phyloP scores from a whole-genome alignment of 2,888 invertebrate species.

The Polymixis lichenea region DNA sequence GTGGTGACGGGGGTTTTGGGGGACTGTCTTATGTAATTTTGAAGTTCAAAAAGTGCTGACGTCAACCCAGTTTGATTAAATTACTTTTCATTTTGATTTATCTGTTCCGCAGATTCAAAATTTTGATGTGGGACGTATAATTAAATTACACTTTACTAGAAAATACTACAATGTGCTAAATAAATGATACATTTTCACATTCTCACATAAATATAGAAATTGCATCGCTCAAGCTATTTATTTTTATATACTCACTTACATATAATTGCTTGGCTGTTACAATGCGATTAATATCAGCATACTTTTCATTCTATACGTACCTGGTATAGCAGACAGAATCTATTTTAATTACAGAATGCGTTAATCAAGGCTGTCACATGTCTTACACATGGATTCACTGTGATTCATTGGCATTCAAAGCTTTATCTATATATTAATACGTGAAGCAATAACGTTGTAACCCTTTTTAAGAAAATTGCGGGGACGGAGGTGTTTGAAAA shows the following conservation, averaged over 20 bases:
- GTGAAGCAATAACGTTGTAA: too few relatives aligned
- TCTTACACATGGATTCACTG: constrained; percentile 5
- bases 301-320: constrained; percentile 10
- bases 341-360: constrained; percentile 14
- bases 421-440: background rate
- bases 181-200: background rate
- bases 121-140: too few relatives aligned
- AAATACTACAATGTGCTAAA: background rate
- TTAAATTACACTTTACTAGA: background rate
- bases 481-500: too few relatives aligned
- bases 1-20: too few relatives aligned
- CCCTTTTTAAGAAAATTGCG: too few relatives aligned
- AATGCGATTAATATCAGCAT: constrained; percentile 9
- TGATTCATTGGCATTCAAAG: constrained; percentile 5
- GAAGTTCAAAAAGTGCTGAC: too few relatives aligned
- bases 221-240: background rate
- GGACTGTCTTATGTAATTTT: too few relatives aligned
- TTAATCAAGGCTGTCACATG: constrained; percentile 3
- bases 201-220: background rate
- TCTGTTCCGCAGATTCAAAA: too few relatives aligned
- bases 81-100: too few relatives aligned
- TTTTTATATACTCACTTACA: background rate
- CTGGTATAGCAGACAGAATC: background rate
- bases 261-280: background rate
- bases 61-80: too few relatives aligned